Evolutionary conservation across 2,113 vertebrate species (phyloP).

Genomic region (Pseudolaguvia tuberculata): DNA sequence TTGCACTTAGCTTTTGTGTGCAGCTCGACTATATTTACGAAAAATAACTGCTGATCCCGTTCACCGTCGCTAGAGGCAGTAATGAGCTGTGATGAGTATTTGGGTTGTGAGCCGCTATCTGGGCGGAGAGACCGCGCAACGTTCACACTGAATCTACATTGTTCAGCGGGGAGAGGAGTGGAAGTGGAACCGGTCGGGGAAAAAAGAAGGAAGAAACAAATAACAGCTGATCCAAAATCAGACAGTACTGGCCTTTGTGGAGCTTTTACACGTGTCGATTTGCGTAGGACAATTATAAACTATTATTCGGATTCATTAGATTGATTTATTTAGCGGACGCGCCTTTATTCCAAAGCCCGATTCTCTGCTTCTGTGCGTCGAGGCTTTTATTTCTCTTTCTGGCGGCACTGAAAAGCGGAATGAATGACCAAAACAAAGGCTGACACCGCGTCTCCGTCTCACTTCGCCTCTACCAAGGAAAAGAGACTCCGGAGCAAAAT

Average conservation of each 20-base stretch:
- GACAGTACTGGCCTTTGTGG: no score
- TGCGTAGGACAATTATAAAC: background rate
- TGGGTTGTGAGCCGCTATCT: conserved; percentile 48
- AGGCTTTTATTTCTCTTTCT: conserved; percentile 53
- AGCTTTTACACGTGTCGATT: background rate
- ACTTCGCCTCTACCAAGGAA: conserved; percentile 70
- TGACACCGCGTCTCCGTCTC: conserved; percentile 68
- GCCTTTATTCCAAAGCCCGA: conserved; percentile 12
- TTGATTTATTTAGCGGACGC: background rate
- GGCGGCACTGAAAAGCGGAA: conserved; percentile 61
- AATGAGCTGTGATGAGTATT: conserved; percentile 52
- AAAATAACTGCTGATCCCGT: background rate
- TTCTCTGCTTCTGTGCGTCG: conserved; percentile 41
- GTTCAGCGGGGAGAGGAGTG: conserved; percentile 10
- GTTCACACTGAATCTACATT: background rate
- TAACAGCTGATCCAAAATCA: no score
- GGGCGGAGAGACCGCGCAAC: conserved; percentile 57
- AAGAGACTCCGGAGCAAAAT: conserved; percentile 72
- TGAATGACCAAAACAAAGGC: conserved; percentile 82
- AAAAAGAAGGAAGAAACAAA: background rate
- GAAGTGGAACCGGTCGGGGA: conserved; percentile 4
- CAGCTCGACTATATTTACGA: background rate
- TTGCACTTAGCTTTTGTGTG: background rate
- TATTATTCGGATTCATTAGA: background rate
- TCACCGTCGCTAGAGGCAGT: conserved; percentile 53